Evolutionary conservation across 2,888 invertebrate genomes (phyloP), one percentile per base, ranked within the genome.

Genomic region (Schizotus pectinicornis): DNA sequence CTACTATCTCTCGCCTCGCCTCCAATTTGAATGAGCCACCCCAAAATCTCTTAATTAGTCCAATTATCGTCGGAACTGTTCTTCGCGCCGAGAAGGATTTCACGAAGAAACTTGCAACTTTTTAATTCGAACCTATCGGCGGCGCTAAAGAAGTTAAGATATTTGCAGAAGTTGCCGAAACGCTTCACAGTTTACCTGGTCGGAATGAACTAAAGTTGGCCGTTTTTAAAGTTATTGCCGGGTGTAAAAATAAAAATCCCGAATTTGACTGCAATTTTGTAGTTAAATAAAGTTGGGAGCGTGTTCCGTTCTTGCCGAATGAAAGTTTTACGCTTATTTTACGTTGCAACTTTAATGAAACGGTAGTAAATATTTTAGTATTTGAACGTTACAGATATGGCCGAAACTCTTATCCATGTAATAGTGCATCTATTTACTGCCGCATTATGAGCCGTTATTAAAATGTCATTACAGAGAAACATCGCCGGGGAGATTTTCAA

Each of bases 251-350:
- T 52, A 57, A 57, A 56, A 56, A 56, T 56, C 56, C 46, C 14
- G 52, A 57, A 57, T 57, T 57, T 57, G 52, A 52, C 57, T 57
- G 57, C 57, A 57, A 57, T 57, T 57, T 57, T 57, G 57, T 57
- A 52, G 46, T 57, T 47, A 52, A 52, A 8, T 46, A 50, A 51
- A 45, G 38, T 33, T 51, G 45, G 22, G 33, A 39, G 45, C 22
- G 53, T 51, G 37, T 35, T 31, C 35, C 43, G 30, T 42, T 47
- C 38, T 31, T 35, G 43, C 45, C 11, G 33, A 12, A 39, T n/a
- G 46, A 37, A 50, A 47, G 32, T 57, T 57, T 57, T 57, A 57
- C 47, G 57, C 46, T 51, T 43, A 56, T 56, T 57, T 57, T 57
- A 57, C 52, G 52, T 32, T 35, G 22, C 33, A 52, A 47, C 52